A percentile compares a stretch with the other conserved stretches of the same genome.
Evolutionary conservation across 2,888 invertebrate species (phyloP).

Genomic region (Torymus aiolomorphi): DNA sequence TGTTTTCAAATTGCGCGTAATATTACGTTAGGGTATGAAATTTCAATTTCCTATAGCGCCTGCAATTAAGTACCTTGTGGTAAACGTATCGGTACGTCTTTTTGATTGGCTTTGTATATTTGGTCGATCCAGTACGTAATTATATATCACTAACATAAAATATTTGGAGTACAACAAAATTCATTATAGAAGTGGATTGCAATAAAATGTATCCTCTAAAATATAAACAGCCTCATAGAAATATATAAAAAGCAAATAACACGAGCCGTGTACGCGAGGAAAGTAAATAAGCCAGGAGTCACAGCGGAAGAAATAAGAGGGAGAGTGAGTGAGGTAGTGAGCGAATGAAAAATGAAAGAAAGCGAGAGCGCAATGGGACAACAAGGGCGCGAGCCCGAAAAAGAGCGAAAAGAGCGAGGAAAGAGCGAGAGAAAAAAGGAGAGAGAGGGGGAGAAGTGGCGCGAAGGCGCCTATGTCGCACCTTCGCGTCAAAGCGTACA

Average conservation of each 20-base stretch:
- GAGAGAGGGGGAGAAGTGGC: not conserved
- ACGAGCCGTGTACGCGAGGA: not conserved
- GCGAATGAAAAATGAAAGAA: conserved; percentile 46
- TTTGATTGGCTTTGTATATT: no score
- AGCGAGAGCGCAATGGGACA: not conserved
- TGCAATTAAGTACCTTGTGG: no score
- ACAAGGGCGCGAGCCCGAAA: conserved; percentile 1
- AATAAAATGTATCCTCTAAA: no score
- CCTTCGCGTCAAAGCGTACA: conserved; percentile 69
- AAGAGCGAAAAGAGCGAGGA: not conserved
- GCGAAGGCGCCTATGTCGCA: conserved; percentile 55
- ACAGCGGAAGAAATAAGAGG: conserved; percentile 5
- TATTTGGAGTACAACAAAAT: no score
- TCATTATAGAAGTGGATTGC: no score
- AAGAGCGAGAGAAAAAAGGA: conserved; percentile 14
- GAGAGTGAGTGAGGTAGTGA: conserved; percentile 21
- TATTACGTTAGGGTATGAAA: no score
- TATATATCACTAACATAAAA: no score
- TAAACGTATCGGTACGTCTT: no score
- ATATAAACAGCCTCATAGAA: not conserved
- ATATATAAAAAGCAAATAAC: not conserved
- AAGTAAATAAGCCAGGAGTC: conserved; percentile 26
- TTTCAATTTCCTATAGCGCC: no score
- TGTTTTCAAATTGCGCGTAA: no score
- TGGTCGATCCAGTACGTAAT: no score